Conservation (phyloP, 2,113 vertebrate species). For the Canis aureus region DNA sequence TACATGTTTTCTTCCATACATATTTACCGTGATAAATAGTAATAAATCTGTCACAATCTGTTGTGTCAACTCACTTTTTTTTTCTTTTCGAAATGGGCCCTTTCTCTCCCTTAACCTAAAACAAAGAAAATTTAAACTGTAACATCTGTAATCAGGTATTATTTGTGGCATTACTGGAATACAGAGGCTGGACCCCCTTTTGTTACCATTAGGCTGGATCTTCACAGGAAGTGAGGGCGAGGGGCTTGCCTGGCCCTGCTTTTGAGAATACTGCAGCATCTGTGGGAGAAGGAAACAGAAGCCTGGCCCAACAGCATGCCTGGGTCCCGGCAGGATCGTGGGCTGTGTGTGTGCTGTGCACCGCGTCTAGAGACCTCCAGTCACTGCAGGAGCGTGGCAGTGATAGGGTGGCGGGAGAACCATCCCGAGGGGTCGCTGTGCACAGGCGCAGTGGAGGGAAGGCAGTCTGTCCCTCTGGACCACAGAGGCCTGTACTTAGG, state of each 20-base stretch:
- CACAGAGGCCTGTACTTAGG: background rate
- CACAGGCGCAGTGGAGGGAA: background rate
- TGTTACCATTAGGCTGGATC: background rate
- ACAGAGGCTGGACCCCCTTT: background rate
- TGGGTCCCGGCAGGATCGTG: slow-evolving; percentile 27
- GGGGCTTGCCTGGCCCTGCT: slow-evolving; percentile 53
- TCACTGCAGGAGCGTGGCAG: background rate
- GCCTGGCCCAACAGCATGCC: slow-evolving; percentile 26
- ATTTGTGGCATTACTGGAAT: background rate
- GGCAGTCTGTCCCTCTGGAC: background rate
- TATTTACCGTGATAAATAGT: slow-evolving; percentile 75
- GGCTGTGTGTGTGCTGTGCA: background rate
- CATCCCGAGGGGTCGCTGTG: background rate
- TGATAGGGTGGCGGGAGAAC: background rate
- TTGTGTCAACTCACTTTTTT: slow-evolving; percentile 48
- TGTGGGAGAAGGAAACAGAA: slow-evolving; percentile 54
- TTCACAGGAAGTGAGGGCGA: background rate
- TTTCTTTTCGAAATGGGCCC: background rate
- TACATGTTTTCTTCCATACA: slow-evolving; percentile 72
- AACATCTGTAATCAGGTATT: background rate
- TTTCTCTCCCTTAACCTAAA: slow-evolving; percentile 48
- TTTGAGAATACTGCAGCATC: slow-evolving; percentile 62
- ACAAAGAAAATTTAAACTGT: slow-evolving; percentile 35
- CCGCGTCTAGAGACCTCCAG: slow-evolving; percentile 5
- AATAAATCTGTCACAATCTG: slow-evolving; percentile 75